phyloP scores from a whole-genome alignment of 2,888 invertebrate species.

The Icerya purchasi region DNA sequence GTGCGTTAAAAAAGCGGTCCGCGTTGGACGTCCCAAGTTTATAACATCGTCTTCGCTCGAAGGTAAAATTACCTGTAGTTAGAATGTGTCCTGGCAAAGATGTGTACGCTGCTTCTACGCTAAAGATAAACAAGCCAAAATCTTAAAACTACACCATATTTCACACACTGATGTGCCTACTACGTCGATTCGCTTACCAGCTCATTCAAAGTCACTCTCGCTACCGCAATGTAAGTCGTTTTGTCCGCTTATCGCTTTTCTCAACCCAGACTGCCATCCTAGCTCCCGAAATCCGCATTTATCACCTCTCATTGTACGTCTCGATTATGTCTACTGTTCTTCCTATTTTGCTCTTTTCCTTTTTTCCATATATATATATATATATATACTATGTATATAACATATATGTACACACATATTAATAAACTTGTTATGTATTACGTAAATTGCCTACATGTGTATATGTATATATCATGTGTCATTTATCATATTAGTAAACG shows the following conservation, averaged over 20 bases:
- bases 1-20: conserved; percentile 25
- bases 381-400: too few relatives aligned
- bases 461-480: too few relatives aligned
- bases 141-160: neutral
- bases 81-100: conserved; percentile 16
- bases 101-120: neutral
- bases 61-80: conserved; percentile 24
- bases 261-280: too few relatives aligned
- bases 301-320: too few relatives aligned
- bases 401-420: too few relatives aligned
- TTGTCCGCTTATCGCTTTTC: conserved; percentile 17
- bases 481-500: too few relatives aligned
- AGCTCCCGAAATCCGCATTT: too few relatives aligned
- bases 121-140: neutral
- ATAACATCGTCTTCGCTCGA: conserved; percentile 28
- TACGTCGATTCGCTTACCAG: conserved; percentile 13
- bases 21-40: conserved; percentile 28
- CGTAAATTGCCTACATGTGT: too few relatives aligned
- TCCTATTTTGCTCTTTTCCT: too few relatives aligned
- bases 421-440: too few relatives aligned
- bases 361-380: too few relatives aligned
- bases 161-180: conserved; percentile 13
- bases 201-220: conserved; percentile 7
- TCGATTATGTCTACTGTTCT: too few relatives aligned
- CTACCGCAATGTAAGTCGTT: conserved; percentile 16